These are phyloP conservation scores for Otis tarda DNA, from an alignment of 2,113 vertebrate genomes.

Conservation along the genomic window DNA sequence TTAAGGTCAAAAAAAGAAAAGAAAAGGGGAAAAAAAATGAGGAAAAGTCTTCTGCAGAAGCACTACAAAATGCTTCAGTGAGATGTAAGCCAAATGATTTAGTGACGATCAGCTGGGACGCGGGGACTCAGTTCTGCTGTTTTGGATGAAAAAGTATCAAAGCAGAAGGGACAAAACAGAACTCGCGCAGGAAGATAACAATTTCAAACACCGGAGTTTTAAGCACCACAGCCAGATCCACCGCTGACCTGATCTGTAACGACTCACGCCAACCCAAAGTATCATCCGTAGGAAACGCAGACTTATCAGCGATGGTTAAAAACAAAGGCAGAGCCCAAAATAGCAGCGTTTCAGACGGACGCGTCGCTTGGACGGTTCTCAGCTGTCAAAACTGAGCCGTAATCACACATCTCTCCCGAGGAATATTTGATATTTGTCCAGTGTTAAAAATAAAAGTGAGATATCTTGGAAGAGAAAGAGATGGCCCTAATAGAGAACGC, in stretches of 20 bases:
- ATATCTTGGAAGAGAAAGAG: not conserved
- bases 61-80: not conserved
- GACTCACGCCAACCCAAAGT: not conserved
- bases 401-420: conserved; percentile 32
- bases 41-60: not conserved
- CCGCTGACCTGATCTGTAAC: not conserved
- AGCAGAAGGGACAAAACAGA: not conserved
- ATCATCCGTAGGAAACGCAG: conserved; percentile 7
- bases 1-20: not conserved
- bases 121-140: not conserved
- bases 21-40: no score
- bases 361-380: not conserved
- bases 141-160: not conserved
- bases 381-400: conserved; percentile 21
- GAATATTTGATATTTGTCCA: conserved; percentile 34
- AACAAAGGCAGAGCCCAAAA: conserved; percentile 42
- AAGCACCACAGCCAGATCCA: not conserved
- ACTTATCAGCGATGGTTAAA: not conserved
- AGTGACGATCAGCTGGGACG: not conserved
- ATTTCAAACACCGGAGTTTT: not conserved
- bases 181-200: not conserved
- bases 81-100: not conserved
- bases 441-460: conserved; percentile 31
- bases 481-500: not conserved
- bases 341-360: conserved; percentile 18